Conservation (phyloP, 2,797 vertebrate genomes). For the Danio tinwini region DNA sequence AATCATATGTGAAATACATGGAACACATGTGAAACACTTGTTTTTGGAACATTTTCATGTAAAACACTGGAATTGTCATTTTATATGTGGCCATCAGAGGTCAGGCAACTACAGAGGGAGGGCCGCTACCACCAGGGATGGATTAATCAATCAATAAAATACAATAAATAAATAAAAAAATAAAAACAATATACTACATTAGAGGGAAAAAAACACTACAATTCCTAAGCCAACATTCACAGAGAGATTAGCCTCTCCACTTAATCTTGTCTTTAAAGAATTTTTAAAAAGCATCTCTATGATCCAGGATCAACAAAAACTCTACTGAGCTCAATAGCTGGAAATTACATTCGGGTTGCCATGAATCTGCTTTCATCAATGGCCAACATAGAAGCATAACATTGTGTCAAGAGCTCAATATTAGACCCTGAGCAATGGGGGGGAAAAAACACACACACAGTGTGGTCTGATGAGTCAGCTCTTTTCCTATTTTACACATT, state of each 20-base stretch:
- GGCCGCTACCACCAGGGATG: not conserved
- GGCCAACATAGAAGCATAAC: conserved; percentile 13
- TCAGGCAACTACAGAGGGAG: not conserved
- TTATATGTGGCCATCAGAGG: not conserved
- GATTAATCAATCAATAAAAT: not conserved
- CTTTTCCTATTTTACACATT: conserved; percentile 9
- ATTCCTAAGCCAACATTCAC: not conserved
- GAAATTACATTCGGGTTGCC: conserved; percentile 16
- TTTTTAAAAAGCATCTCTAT: not conserved
- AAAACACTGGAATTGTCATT: not conserved
- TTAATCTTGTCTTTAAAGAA: not conserved
- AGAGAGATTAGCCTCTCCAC: not conserved
- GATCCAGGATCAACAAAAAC: conserved; percentile 25
- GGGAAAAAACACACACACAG: not conserved
- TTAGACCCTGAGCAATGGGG: conserved; percentile 14
- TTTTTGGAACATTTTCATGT: too few species aligned
- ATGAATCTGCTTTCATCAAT: conserved; percentile 20
- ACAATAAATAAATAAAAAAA: not conserved
- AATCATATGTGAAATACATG: too few species aligned
- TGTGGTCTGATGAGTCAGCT: not conserved
- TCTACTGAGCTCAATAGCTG: not conserved
- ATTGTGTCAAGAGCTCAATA: conserved; percentile 5
- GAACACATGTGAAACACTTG: too few species aligned
- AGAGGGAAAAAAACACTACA: not conserved
- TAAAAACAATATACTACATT: not conserved